Conservation (phyloP, 2,888 invertebrate genomes). For the Zele albiditarsus region DNA sequence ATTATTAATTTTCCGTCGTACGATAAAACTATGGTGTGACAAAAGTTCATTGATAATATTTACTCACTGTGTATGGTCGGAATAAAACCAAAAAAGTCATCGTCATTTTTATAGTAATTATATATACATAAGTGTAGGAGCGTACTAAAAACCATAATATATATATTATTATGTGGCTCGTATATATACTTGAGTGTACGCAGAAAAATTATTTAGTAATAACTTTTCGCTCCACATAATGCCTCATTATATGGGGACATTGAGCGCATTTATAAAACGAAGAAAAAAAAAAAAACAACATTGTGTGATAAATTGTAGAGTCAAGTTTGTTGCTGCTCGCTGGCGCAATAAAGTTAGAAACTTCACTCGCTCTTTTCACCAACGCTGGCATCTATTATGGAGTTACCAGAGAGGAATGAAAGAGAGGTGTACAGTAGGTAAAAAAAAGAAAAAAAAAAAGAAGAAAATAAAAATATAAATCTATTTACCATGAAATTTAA, state of each 20-base stretch:
- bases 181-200: background rate
- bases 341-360: constrained; percentile 32
- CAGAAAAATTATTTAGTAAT: background rate
- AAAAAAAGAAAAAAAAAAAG: background rate
- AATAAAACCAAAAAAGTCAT: no score
- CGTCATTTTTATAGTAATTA: no score
- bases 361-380: background rate
- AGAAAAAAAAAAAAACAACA: background rate
- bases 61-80: no score
- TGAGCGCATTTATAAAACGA: background rate
- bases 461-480: constrained; percentile 9
- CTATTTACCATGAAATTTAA: constrained; percentile 10
- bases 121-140: background rate
- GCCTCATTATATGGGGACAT: background rate
- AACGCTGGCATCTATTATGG: constrained; percentile 22
- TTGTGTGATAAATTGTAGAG: constrained; percentile 30
- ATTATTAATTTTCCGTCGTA: no score
- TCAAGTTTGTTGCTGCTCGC: constrained; percentile 20
- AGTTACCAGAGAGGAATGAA: constrained; percentile 33
- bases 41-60: no score
- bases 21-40: no score
- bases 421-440: background rate
- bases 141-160: background rate
- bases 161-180: background rate
- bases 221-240: background rate